Conservation (phyloP, 2,113 vertebrate species). For the Myotis brandtii region DNA sequence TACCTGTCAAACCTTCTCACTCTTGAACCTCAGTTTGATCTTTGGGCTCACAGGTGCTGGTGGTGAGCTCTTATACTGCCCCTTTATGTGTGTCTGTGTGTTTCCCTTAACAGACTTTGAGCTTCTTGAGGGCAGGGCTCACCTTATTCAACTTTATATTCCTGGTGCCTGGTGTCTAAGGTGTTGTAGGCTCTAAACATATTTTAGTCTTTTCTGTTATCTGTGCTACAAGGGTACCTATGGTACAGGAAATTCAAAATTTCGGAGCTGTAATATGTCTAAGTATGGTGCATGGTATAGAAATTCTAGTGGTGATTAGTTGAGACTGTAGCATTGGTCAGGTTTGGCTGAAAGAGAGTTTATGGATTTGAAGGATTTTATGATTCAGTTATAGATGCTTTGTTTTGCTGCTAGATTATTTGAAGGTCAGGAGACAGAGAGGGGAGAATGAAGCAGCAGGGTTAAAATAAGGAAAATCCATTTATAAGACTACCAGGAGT, state of each 20-base stretch:
- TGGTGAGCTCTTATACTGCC: neutral
- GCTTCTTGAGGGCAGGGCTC: neutral
- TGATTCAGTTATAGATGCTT: neutral
- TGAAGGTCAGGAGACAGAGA: neutral
- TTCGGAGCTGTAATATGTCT: neutral
- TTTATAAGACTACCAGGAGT: neutral
- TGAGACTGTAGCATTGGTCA: neutral
- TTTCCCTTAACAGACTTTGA: neutral
- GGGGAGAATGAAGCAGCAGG: neutral
- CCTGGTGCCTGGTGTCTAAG: neutral
- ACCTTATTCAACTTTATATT: neutral
- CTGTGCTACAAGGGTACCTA: neutral
- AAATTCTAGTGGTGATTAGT: neutral
- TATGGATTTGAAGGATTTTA: neutral
- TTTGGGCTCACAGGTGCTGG: neutral
- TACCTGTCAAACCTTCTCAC: neutral
- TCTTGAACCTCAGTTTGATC: neutral
- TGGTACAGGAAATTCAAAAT: neutral
- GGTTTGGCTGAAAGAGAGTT: neutral
- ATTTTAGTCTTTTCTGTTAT: neutral
- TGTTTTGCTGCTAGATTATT: neutral
- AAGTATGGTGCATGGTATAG: neutral
- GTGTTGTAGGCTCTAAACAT: neutral
- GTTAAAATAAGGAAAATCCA: neutral
- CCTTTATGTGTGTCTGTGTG: too few species aligned